Evolutionary conservation across 2,797 vertebrate species (phyloP).

Genomic region (Macropodus opercularis): DNA sequence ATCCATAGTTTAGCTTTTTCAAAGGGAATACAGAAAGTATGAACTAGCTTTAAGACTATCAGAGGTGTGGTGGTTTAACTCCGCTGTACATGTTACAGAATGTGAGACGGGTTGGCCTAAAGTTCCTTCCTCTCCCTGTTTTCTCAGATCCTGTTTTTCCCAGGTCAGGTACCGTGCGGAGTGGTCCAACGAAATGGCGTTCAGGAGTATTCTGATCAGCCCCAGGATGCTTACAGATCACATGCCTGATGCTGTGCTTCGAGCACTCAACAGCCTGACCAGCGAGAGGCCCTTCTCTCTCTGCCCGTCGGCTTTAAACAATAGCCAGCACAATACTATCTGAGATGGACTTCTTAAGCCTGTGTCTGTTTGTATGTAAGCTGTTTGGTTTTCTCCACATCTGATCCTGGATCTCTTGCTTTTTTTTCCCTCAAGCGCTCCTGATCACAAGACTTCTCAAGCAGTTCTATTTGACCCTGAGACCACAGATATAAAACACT

Average conservation of each 20-base stretch:
- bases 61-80: too few relatives aligned
- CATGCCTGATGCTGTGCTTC: slow-evolving; percentile 90
- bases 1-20: too few relatives aligned
- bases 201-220: slow-evolving; percentile 92
- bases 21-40: too few relatives aligned
- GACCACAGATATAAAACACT: background rate
- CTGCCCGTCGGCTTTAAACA: slow-evolving; percentile 80
- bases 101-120: too few relatives aligned
- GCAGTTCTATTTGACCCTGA: slow-evolving; percentile 6
- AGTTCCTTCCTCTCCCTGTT: background rate
- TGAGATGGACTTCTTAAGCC: slow-evolving; percentile 32
- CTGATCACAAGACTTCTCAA: background rate
- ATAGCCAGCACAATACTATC: slow-evolving; percentile 74
- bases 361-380: background rate
- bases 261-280: slow-evolving; percentile 85
- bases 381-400: background rate
- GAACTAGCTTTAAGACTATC: too few relatives aligned
- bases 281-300: slow-evolving; percentile 77
- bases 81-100: too few relatives aligned
- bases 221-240: slow-evolving; percentile 95
- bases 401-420: slow-evolving; percentile 3
- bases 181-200: slow-evolving; percentile 87
- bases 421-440: background rate
- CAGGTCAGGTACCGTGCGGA: slow-evolving; percentile 83
- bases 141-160: slow-evolving; percentile 86